These are phyloP conservation scores for Xestia sexstrigata DNA, from an alignment of 2,888 invertebrate species.

Conservation along the genomic window DNA sequence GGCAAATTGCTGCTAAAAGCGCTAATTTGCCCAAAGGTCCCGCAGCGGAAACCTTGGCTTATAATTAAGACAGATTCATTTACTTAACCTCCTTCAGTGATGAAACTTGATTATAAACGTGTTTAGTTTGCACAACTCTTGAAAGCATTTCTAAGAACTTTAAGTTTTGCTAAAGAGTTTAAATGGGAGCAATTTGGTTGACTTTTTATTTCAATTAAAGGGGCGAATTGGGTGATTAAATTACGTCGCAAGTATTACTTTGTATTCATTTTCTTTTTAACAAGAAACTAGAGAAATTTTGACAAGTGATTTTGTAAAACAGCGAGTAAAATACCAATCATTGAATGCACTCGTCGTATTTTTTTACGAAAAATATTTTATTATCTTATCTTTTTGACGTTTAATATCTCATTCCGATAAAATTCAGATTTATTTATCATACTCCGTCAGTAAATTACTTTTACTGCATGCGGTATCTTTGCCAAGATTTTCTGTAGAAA, in stretches of 20 bases:
- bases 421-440: constrained; percentile 26
- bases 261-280: background rate
- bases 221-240: background rate
- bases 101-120: constrained; percentile 74
- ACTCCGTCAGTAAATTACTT: constrained; percentile 16
- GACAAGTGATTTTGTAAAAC: background rate
- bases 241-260: background rate
- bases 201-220: background rate
- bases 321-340: background rate
- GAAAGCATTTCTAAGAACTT: constrained; percentile 34
- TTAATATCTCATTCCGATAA: background rate
- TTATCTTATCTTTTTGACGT: background rate
- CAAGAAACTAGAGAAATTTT: background rate
- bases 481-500: constrained; percentile 44
- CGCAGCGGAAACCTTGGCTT: constrained; percentile 72
- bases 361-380: background rate
- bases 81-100: constrained; percentile 70
- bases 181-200: constrained; percentile 25
- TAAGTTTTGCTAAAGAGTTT: constrained; percentile 16
- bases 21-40: constrained; percentile 76
- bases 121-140: constrained; percentile 59
- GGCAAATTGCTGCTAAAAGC: constrained; percentile 64
- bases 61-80: constrained; percentile 82
- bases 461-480: constrained; percentile 21
- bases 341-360: background rate